phyloP scores from a whole-genome alignment of 2,888 invertebrate genomes.

The Branchellion lobata region DNA sequence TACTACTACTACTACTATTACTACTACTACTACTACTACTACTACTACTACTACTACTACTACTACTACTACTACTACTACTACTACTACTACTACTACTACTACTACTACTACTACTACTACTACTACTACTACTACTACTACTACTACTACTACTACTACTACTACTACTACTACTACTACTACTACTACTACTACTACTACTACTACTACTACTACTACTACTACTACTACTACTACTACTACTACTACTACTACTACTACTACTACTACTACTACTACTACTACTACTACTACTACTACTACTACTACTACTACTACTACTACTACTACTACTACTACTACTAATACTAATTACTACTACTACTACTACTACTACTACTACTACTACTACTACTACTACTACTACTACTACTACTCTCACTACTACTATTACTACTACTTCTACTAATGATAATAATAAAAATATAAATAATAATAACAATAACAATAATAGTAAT shows the following conservation, averaged over 20 bases:
- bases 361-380: conserved; percentile 25
- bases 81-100: conserved; percentile 20
- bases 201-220: conserved; percentile 11
- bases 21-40: conserved; percentile 28
- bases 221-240: not conserved
- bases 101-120: conserved; percentile 22
- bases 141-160: not conserved
- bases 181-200: no score
- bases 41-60: no score
- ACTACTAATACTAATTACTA: not conserved
- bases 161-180: conserved; percentile 6
- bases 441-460: not conserved
- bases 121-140: no score
- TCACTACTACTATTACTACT: not conserved
- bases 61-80: no score
- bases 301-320: conserved; percentile 25
- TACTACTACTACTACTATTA: conserved; percentile 21
- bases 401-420: not conserved
- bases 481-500: not conserved
- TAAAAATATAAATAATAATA: not conserved
- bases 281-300: conserved; percentile 29
- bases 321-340: conserved; percentile 14
- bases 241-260: conserved; percentile 14
- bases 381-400: conserved; percentile 17
- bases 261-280: conserved; percentile 27